Base-by-base conservation (phyloP, 2,113 vertebrate species). In the Salvelinus alpinus region DNA sequence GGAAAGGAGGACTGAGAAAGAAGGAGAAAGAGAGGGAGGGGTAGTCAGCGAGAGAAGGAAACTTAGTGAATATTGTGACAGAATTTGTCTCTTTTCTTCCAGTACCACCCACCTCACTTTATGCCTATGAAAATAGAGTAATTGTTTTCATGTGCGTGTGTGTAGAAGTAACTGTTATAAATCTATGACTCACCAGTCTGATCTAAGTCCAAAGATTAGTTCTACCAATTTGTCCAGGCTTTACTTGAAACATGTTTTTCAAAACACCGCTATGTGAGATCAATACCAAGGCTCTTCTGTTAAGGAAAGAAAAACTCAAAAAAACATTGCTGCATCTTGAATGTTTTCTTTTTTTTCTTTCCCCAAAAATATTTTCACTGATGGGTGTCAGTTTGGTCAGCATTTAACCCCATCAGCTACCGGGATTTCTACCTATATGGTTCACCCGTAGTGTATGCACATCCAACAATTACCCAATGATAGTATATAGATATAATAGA, bases 91-190 rank as follows among this genome's bases (percentile, higher is more conserved):
- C 9, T 60, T 22, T 48, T 59, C 44, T 27, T 94, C 91, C 86
- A 93, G 94, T 96, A 92, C 94, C 94, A 95, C 94, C 95, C 94
- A 95, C 94, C 93, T 95, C 90, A 95, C 93, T 95, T 93, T 90
- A 95, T 94, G 94, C 93, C 94, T 95, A 93, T 93, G 93, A 95
- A 96, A 95, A 95, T 92, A 95, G 93, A 91, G 92, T 95, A 95
- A 95, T 95, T 95, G 94, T 95, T 96, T 94, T 94, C 94, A 94
- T 95, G 92, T 95, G 94, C 90, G 92, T 93, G 91, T 93, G 90
- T 88, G 84, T 86, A 83, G 90, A 92, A 94, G 91, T 90, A 91
- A 86, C 92, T 92, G 90, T 91, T 94, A 92, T 95, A 94, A 95
- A 95, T 95, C 95, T 94, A 87, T 88, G 94, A 93, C 90, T 88